Percentiles rank a stretch among this genome's conserved stretches.
Conservation (phyloP, 2,113 vertebrate species). For the Lota lota region DNA sequence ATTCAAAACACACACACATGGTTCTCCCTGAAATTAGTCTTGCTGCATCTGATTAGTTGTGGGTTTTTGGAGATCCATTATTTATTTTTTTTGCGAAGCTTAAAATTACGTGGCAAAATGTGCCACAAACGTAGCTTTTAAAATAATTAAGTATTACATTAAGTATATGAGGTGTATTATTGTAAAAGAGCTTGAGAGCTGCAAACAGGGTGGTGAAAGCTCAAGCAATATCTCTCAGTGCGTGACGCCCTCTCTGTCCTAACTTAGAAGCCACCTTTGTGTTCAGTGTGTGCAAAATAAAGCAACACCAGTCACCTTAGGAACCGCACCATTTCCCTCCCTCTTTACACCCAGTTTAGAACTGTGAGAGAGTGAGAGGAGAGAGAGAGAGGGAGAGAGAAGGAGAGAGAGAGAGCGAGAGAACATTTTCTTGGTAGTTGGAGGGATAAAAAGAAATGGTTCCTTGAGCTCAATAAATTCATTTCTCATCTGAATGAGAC, state of each 20-base stretch:
- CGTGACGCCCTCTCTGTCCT: conserved; percentile 53
- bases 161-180: too few relatives aligned
- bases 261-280: conserved; percentile 56
- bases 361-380: conserved; percentile 17
- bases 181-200: neutral
- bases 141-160: too few relatives aligned
- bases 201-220: conserved; percentile 48
- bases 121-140: too few relatives aligned
- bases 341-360: conserved; percentile 53
- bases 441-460: conserved; percentile 75
- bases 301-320: conserved; percentile 72
- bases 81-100: too few relatives aligned
- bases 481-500: conserved; percentile 93
- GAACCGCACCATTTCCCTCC: conserved; percentile 62
- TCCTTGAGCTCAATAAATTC: conserved; percentile 87
- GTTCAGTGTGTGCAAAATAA: conserved; percentile 59
- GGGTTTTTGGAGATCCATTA: too few relatives aligned
- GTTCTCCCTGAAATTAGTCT: neutral
- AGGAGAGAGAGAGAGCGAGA: conserved; percentile 41
- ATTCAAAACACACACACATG: conserved; percentile 23
- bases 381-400: conserved; percentile 47
- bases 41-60: neutral
- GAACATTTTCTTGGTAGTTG: conserved; percentile 75
- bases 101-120: too few relatives aligned
- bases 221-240: conserved; percentile 45